Percentiles rank a stretch among this genome's conserved stretches.
Evolutionary conservation across 2,797 vertebrate species (phyloP).

Genomic region (Cynodonichthys magdalenae): DNA sequence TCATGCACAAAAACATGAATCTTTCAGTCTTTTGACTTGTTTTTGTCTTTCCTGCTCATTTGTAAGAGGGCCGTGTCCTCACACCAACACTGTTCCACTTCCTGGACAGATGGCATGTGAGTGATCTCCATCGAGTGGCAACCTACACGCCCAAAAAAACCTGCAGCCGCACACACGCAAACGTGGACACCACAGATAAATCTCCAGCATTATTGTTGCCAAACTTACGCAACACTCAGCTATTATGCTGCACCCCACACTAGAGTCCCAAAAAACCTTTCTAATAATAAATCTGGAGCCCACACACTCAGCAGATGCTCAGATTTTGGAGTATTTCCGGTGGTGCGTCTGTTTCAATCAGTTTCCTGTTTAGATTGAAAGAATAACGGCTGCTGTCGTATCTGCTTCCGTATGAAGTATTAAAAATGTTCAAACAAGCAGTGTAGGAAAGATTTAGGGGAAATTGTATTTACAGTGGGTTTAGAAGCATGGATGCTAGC

Average conservation of each 20-base stretch:
- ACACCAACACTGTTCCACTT: conserved; percentile 43
- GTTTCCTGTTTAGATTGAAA: not conserved
- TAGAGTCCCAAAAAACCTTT: conserved; percentile 29
- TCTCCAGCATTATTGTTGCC: conserved; percentile 20
- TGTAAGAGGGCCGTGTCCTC: conserved; percentile 40
- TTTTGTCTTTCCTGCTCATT: conserved; percentile 29
- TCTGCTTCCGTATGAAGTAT: not conserved
- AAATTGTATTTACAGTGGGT: not conserved
- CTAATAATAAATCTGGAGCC: conserved; percentile 61
- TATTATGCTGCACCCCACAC: conserved; percentile 32
- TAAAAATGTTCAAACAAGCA: not conserved
- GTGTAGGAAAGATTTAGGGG: too few species aligned
- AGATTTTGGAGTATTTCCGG: conserved; percentile 11
- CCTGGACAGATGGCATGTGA: conserved; percentile 69
- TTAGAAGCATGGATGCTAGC: not conserved
- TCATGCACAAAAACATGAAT: conserved; percentile 24
- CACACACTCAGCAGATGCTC: conserved; percentile 48
- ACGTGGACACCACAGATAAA: conserved; percentile 19
- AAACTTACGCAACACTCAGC: conserved; percentile 50
- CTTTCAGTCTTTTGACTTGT: conserved; percentile 4
- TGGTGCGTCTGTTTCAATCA: not conserved
- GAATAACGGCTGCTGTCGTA: not conserved
- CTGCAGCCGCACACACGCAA: conserved; percentile 16
- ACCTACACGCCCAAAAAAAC: conserved; percentile 38
- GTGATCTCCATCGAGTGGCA: conserved; percentile 59